phyloP scores from a whole-genome alignment of 2,113 vertebrate species.

The Ornithorhynchus anatinus region DNA sequence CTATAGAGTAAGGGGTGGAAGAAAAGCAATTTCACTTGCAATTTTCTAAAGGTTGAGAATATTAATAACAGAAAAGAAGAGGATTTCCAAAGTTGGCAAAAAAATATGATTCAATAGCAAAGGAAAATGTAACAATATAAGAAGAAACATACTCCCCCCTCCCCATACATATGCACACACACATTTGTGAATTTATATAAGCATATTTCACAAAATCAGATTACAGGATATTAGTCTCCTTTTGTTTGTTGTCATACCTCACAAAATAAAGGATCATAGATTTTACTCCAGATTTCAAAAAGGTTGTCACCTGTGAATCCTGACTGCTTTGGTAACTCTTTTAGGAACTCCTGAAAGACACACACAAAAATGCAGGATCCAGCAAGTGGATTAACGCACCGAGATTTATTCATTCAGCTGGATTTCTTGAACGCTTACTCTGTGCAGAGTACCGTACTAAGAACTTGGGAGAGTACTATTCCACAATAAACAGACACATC shows the following conservation, averaged over 20 bases:
- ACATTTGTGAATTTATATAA: neutral
- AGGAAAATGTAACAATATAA: neutral
- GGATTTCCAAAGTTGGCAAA: neutral
- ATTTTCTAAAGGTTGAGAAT: constrained; percentile 5
- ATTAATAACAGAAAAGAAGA: neutral
- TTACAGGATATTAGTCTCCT: rapidly evolving
- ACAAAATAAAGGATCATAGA: constrained; percentile 72
- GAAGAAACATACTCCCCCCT: too few relatives aligned
- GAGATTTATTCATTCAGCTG: neutral
- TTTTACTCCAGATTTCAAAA: constrained; percentile 64
- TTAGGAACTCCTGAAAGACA: constrained; percentile 67
- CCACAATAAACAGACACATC: too few relatives aligned
- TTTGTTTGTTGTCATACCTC: constrained; percentile 65
- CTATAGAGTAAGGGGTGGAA: neutral
- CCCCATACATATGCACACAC: neutral
- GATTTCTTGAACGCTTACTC: too few relatives aligned
- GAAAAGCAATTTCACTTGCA: neutral
- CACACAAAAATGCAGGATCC: neutral
- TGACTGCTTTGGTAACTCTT: constrained; percentile 53
- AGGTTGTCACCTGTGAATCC: constrained; percentile 60
- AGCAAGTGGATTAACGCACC: neutral
- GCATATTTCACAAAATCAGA: constrained; percentile 1
- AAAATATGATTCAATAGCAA: neutral
- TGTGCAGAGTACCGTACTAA: too few relatives aligned
- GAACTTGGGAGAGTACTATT: too few relatives aligned